Conservation (phyloP, 2,888 invertebrate species). For the Nipponacmea schrenckii region DNA sequence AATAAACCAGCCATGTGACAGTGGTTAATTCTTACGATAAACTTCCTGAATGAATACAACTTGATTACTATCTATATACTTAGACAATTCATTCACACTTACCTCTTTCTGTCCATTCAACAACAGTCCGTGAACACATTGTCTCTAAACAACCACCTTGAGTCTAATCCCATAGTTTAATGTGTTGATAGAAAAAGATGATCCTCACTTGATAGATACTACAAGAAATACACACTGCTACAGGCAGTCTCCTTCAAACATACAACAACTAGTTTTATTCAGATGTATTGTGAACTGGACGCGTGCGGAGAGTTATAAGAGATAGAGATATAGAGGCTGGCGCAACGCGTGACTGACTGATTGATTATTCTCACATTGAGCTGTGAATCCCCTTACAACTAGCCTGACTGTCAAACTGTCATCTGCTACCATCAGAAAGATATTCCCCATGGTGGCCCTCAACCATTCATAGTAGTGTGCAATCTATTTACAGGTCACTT, state of each 20-base stretch:
- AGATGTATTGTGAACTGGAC: not conserved
- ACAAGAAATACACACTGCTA: not conserved
- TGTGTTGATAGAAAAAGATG: too few species aligned
- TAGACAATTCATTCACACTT: too few species aligned
- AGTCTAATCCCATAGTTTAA: too few species aligned
- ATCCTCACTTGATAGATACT: too few species aligned
- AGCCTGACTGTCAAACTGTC: constrained; percentile 3
- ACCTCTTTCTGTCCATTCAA: too few species aligned
- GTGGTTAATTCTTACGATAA: too few species aligned
- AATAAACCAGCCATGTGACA: too few species aligned
- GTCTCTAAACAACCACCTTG: too few species aligned
- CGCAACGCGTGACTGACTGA: constrained; percentile 5
- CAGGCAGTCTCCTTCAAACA: not conserved
- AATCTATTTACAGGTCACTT: not conserved
- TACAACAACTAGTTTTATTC: not conserved
- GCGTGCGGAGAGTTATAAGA: not conserved
- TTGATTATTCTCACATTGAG: constrained; percentile 8
- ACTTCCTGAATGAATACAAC: too few species aligned
- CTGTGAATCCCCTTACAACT: constrained; percentile 7
- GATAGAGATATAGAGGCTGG: constrained; percentile 1
- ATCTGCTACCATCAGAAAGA: not conserved
- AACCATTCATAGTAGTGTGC: not conserved
- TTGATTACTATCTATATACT: too few species aligned
- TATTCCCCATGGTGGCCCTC: not conserved
- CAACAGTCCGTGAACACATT: too few species aligned